Evolutionary conservation across 2,113 vertebrate species (phyloP).

Genomic region (Cinclus mexicanus): DNA sequence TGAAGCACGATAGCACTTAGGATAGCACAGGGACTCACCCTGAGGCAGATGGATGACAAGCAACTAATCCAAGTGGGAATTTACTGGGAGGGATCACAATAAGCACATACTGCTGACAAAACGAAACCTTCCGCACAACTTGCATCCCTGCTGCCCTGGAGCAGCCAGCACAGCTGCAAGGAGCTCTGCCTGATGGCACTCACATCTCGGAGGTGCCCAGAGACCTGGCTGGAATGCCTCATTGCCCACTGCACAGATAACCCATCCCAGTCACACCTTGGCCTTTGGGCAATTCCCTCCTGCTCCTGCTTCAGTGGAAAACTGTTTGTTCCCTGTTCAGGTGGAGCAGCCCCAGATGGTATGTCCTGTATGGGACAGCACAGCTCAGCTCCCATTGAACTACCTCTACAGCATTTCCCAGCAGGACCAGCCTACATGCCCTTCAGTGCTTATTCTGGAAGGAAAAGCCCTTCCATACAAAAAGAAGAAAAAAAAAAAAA

Average conservation of each 20-base stretch:
- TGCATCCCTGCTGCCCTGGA: background rate
- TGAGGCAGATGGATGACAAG: background rate
- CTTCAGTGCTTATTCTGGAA: background rate
- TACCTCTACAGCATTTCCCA: background rate
- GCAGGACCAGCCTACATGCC: background rate
- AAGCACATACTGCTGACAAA: background rate
- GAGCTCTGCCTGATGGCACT: background rate
- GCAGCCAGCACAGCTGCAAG: background rate
- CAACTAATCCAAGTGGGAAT: background rate
- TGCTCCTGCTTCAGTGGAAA: background rate
- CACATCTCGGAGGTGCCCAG: background rate
- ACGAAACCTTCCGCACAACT: background rate
- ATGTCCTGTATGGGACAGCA: background rate
- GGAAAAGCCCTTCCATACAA: background rate
- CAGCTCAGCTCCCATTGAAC: background rate
- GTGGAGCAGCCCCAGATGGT: background rate
- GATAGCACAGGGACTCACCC: background rate
- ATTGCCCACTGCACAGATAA: background rate
- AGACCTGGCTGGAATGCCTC: background rate
- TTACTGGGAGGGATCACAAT: background rate
- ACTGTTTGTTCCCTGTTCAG: background rate
- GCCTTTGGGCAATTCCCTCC: background rate
- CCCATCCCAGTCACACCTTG: too few relatives aligned
- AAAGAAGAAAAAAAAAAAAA: background rate
- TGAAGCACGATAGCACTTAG: background rate